Percentiles rank a stretch among this genome's conserved stretches.
These are phyloP conservation scores for Aleiodes sp. DNA, from an alignment of 1,140 invertebrate species.

Conservation along the genomic window DNA sequence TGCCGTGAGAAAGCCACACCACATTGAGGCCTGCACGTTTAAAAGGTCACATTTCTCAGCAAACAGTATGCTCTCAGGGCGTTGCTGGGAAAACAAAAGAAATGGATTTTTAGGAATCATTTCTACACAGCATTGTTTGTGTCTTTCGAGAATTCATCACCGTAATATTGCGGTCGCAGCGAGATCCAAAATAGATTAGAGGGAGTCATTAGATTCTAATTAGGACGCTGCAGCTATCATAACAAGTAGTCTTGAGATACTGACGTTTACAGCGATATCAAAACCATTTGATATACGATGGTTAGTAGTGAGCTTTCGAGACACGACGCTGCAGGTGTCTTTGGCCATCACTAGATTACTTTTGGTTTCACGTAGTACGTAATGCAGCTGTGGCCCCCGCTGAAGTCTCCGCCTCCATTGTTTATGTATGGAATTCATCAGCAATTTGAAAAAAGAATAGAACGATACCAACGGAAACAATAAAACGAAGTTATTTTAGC, in stretches of 20 bases:
- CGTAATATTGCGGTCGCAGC: no score
- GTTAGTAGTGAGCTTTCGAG: slow-evolving; percentile 2
- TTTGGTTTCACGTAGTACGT: slow-evolving; percentile 34
- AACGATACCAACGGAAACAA: no score
- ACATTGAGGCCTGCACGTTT: slow-evolving; percentile 36
- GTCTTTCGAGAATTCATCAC: no score
- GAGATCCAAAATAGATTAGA: neutral
- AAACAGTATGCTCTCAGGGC: slow-evolving; percentile 33
- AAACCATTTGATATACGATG: slow-evolving; percentile 7
- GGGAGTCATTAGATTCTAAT: neutral
- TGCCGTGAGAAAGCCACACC: slow-evolving; percentile 47
- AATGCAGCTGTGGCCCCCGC: slow-evolving; percentile 36
- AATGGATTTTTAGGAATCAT: neutral
- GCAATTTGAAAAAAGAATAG: neutral
- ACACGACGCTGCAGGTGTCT: slow-evolving; percentile 35
- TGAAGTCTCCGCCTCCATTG: neutral
- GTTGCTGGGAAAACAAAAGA: slow-evolving; percentile 19
- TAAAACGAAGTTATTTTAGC: no score
- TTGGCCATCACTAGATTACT: slow-evolving; percentile 34
- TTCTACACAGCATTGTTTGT: neutral
- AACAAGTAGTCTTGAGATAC: neutral
- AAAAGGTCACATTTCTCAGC: slow-evolving; percentile 54
- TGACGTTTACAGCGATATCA: slow-evolving; percentile 30
- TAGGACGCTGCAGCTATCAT: neutral
- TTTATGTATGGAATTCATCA: neutral